phyloP scores from a whole-genome alignment of 53 echinoderm and acorn worm species.

The Holothuria leucospilota region DNA sequence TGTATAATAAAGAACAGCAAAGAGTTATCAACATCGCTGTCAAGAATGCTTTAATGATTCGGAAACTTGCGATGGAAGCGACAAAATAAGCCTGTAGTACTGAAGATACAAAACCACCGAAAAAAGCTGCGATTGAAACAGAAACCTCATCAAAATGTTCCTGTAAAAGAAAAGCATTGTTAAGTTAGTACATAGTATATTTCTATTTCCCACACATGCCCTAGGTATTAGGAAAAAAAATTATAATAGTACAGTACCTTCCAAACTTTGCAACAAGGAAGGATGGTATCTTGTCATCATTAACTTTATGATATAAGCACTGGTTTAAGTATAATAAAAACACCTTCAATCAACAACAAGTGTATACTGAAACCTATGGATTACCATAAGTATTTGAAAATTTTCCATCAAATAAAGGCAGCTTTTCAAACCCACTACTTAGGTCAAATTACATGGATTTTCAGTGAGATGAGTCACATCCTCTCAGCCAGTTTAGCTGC shows the following conservation, averaged over 20 bases:
- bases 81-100: slow-evolving; percentile 63
- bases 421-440: no score
- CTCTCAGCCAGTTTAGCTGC: no score
- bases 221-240: neutral
- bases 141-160: slow-evolving; percentile 45
- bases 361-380: no score
- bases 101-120: slow-evolving; percentile 48
- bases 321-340: no score
- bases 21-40: slow-evolving; percentile 39
- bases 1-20: slow-evolving; percentile 63
- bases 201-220: neutral
- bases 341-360: no score
- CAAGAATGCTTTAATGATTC: slow-evolving; percentile 55
- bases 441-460: no score
- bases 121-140: slow-evolving; percentile 49
- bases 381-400: no score
- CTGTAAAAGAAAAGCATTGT: slow-evolving; percentile 27
- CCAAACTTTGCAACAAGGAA: no score
- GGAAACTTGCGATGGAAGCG: slow-evolving; percentile 46
- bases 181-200: neutral
- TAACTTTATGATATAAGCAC: no score
- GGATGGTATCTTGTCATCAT: no score
- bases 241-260: neutral
- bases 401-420: no score
- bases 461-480: no score